A percentile compares a stretch with the other conserved stretches of the same genome.
Evolutionary conservation across 2,113 vertebrate genomes (phyloP).

Genomic region (Sporophila hypoxantha): DNA sequence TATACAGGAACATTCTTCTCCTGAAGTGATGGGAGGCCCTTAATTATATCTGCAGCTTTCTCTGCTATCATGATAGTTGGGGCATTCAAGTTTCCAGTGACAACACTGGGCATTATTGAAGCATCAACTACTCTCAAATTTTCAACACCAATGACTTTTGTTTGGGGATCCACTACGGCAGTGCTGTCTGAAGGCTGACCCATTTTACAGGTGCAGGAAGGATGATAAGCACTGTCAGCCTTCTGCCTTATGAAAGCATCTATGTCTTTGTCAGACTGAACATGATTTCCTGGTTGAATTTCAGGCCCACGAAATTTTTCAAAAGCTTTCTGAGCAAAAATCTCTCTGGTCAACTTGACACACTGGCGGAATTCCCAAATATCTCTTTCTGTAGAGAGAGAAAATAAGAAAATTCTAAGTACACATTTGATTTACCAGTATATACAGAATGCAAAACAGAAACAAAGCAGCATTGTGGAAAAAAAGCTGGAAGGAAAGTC

Average conservation of each 20-base stretch:
- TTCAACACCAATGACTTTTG: constrained; percentile 83
- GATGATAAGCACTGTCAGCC: constrained; percentile 92
- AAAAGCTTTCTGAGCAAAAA: constrained; percentile 91
- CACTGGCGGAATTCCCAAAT: constrained; percentile 84
- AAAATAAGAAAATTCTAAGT: constrained; percentile 4
- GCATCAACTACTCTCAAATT: constrained; percentile 88
- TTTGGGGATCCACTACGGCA: constrained; percentile 83
- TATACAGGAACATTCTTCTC: constrained; percentile 82
- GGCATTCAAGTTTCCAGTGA: constrained; percentile 92
- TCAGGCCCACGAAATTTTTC: constrained; percentile 84
- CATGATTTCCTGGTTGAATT: constrained; percentile 76
- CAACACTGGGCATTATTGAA: constrained; percentile 93
- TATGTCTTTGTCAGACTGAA: constrained; percentile 84
- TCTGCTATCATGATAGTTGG: constrained; percentile 97
- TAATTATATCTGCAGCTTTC: constrained; percentile 89
- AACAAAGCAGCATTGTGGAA: background rate
- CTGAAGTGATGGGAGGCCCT: constrained; percentile 72
- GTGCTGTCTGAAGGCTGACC: constrained; percentile 75
- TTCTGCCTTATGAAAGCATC: constrained; percentile 87
- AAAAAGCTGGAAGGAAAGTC: background rate
- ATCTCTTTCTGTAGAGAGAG: constrained; percentile 76
- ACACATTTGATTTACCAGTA: background rate
- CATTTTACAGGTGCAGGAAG: constrained; percentile 96
- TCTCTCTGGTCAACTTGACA: constrained; percentile 86
- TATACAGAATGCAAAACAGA: background rate